Percentiles rank a stretch among this genome's conserved stretches.
Evolutionary conservation across 2,113 vertebrate genomes (phyloP).

Genomic region (Neodontobutis hainanensis): DNA sequence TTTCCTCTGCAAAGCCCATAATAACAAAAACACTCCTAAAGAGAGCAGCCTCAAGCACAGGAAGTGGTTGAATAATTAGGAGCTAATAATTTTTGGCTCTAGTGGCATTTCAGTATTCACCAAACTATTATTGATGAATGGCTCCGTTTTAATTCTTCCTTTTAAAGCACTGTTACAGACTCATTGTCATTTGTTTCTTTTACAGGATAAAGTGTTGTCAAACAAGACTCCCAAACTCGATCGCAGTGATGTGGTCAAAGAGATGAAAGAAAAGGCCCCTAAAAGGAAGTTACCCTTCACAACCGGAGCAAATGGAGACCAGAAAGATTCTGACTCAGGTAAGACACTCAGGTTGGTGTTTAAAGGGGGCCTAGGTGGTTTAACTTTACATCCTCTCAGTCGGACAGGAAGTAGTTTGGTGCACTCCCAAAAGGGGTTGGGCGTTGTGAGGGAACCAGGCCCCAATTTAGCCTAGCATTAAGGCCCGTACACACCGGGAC

Average conservation of each 20-base stretch:
- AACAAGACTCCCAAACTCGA: constrained; percentile 99
- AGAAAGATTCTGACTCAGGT: constrained; percentile 99
- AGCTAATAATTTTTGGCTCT: constrained; percentile 3
- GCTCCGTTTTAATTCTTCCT: neutral
- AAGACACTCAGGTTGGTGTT: constrained; percentile 18
- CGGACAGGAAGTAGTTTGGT: constrained; percentile 41
- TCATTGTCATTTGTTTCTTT: constrained; percentile 45
- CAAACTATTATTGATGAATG: neutral
- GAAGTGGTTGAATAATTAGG: constrained; percentile 6
- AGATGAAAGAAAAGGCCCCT: constrained; percentile 96
- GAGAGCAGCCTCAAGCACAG: constrained; percentile 17
- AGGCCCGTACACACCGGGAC: no score
- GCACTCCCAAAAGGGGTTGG: constrained; percentile 12
- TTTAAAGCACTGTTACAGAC: neutral
- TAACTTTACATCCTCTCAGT: constrained; percentile 39
- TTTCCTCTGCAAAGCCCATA: constrained; percentile 54
- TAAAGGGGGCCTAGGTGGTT: constrained; percentile 4
- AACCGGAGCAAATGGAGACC: constrained; percentile 98
- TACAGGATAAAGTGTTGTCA: constrained; percentile 97
- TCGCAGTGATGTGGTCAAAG: constrained; percentile 95
- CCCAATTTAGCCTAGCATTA: neutral
- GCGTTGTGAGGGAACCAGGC: constrained; percentile 25
- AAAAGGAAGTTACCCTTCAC: constrained; percentile 98
- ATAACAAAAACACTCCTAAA: constrained; percentile 45
- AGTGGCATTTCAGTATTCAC: neutral